Evolutionary conservation across 2,113 vertebrate genomes (phyloP), one percentile per base, ranked within the genome.

Genomic region (Ammospiza caudacuta): DNA sequence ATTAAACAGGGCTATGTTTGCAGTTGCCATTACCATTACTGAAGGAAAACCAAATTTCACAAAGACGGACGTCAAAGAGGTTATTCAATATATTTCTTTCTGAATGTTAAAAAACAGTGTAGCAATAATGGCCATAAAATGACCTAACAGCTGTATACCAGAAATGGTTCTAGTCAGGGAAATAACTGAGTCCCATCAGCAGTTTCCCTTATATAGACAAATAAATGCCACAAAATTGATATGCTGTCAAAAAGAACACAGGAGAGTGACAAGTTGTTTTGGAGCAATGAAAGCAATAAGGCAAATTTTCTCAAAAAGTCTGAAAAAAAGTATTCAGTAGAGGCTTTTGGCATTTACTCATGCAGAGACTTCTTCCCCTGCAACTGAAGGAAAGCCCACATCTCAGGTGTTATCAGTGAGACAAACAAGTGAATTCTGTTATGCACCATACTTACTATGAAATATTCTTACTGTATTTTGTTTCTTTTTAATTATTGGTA

Each of bases 371-470:
- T 68, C 39, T 80, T 72, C 44, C 63, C 27, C 52, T 62, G 37
- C 22, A 25, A 3, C 3, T n/a, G 59, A 59, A 76, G 58, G 46
- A 78, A 89, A 87, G 46, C 13, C 67, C 49, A 43, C 1, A 5
- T 51, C 39, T 73, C 58, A 57, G 5, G 5, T 11, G 27, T 20
- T 55, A 52, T 55, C 67, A 81, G 51, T 5, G 41, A 88, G 31
- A 87, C 18, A 44, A 90, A 85, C 11, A 69, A 92, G 79, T 68
- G n/a, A 93, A 78, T 81, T 92, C n/a, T n/a, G 35, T 91, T 94
- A 92, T 29, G 44, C 70, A 73, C 52, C 77, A n/a, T 1, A 79
- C 70, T 49, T 62, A 91, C 22, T 59, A 46, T 27, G 52, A 97
- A 95, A 89, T 84, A 89, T 23, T 95, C 90, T 93, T 78, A 17